Conservation (phyloP, 1,140 invertebrate species). For the Pogonomyrmex californicus region DNA sequence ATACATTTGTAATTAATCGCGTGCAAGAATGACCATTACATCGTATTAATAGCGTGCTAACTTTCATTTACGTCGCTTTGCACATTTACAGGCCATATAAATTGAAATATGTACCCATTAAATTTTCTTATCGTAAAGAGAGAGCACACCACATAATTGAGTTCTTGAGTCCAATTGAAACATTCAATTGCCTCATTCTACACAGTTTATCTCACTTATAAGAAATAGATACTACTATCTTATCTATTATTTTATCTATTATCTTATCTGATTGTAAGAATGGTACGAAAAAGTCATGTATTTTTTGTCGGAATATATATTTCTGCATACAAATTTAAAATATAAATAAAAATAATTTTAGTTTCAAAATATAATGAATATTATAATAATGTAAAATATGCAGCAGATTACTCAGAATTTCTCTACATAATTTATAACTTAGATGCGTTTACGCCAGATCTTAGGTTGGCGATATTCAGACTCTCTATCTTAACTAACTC, state of each 20-base stretch:
- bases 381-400: neutral
- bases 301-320: neutral
- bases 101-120: constrained; percentile 43
- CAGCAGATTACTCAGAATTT: constrained; percentile 8
- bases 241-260: neutral
- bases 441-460: constrained; percentile 28
- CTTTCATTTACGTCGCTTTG: constrained; percentile 21
- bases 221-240: neutral
- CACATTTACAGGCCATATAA: constrained; percentile 20
- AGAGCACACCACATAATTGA: neutral
- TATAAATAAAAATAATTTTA: neutral
- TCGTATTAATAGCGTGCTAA: constrained; percentile 35
- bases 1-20: constrained; percentile 19
- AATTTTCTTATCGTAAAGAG: constrained; percentile 25
- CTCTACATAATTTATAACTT: constrained; percentile 46
- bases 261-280: too few species aligned
- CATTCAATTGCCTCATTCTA: constrained; percentile 44
- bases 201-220: neutral
- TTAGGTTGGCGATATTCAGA: constrained; percentile 42
- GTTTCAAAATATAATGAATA: constrained; percentile 5
- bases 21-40: constrained; percentile 8
- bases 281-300: neutral
- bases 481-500: constrained; percentile 52
- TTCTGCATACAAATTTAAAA: neutral
- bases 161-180: neutral